Evolutionary conservation across 2,888 invertebrate species (phyloP), one percentile per base, ranked within the genome.

Genomic region (Andrena bicolor): DNA sequence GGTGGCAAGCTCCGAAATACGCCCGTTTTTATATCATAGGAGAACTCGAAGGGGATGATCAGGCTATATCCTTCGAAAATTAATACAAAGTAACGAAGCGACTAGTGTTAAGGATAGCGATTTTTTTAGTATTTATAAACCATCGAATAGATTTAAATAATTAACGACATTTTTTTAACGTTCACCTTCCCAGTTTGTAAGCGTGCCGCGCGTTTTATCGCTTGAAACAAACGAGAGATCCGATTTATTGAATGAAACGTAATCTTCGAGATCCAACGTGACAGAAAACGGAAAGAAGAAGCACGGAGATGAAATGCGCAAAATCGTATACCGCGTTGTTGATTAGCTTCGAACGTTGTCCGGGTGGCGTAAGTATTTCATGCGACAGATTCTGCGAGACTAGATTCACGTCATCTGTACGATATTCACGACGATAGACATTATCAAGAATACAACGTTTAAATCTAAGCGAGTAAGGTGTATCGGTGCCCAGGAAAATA

Each of bases 81-180:
- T 41, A 41, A 41, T 79, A 41, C 23, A 41, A 69, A 63, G 30
- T 66, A 41, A 81, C 66, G 80, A 70, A 68, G 64, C 66, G 56
- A 73, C 86, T 78, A 80, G 66, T 75, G 83, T 74, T 71, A 86
- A 61, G 64, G 35, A 73, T 74, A 80, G 76, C 56, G 69, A 65
- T 76, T 83, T 87, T 87, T 87, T 87, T 76, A 80, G 75, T 76
- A 53, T 87, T 87, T 84, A 79, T 84, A 82, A 80, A 79, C 77
- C 72, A 79, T 84, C 70, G 76, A 77, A 60, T 80, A 82, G 78
- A 73, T 60, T 74, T 63, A 76, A 82, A 75, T 80, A 81, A 75
- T 79, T 63, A 20, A 70, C 51, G 65, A 75, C 63, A 73, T 83
- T 86, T 87, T 85, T 82, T 84, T 76, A 85, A 79, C 26, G 23